Conservation (phyloP, 2,888 invertebrate species). For the Leuctra nigra region DNA sequence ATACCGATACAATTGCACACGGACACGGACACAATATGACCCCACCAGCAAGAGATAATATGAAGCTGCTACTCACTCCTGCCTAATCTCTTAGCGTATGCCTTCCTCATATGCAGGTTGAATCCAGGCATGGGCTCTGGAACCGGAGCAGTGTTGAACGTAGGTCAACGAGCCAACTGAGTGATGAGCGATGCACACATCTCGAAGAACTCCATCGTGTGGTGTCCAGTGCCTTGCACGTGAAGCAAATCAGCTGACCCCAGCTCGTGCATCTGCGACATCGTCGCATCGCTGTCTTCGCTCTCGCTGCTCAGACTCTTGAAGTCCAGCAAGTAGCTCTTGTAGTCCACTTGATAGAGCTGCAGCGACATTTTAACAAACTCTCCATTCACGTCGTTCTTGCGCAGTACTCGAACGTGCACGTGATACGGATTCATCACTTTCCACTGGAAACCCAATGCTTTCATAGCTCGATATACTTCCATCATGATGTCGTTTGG, state of each 20-base stretch:
- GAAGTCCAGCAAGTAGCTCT: constrained; percentile 95
- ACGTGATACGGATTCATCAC: constrained; percentile 82
- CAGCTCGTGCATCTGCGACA: constrained; percentile 28
- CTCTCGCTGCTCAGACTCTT: constrained; percentile 71
- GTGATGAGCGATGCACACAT: constrained; percentile 99
- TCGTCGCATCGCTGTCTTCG: constrained; percentile 54
- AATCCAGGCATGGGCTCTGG: neutral
- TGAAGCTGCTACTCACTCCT: no score
- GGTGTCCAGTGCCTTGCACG: constrained; percentile 60
- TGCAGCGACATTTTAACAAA: constrained; percentile 97
- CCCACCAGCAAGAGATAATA: no score
- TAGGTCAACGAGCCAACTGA: constrained; percentile 80
- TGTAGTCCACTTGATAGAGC: constrained; percentile 97
- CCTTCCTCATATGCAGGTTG: neutral
- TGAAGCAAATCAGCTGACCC: constrained; percentile 35
- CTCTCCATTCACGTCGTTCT: constrained; percentile 73
- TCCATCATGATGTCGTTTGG: constrained; percentile 99
- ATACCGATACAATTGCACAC: no score
- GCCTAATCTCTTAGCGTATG: neutral
- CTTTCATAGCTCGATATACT: constrained; percentile 98
- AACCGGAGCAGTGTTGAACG: neutral
- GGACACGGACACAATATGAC: no score
- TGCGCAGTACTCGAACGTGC: constrained; percentile 90
- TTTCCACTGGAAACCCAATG: constrained; percentile 98
- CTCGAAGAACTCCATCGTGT: constrained; percentile 99